These are phyloP conservation scores for Epinotia ramella DNA, from an alignment of 2,888 invertebrate genomes.

Conservation along the genomic window DNA sequence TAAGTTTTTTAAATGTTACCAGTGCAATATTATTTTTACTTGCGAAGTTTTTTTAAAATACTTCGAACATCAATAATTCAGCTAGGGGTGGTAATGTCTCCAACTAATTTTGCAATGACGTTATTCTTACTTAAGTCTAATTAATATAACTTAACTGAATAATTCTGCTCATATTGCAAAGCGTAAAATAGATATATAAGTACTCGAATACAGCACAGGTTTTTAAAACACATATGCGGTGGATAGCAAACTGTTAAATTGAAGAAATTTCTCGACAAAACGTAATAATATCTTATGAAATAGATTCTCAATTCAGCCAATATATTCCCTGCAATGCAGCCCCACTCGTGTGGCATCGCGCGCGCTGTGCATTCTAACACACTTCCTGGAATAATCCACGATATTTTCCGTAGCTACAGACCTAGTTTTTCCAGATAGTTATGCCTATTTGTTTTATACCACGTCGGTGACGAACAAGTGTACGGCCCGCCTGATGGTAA, in stretches of 20 bases:
- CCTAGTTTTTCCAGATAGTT: constrained; percentile 2
- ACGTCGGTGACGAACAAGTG: too few relatives aligned
- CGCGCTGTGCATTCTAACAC: constrained; percentile 22
- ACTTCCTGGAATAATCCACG: constrained; percentile 21
- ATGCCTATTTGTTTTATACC: not conserved
- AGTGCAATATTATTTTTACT: not conserved
- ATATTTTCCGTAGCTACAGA: not conserved
- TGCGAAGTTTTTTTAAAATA: not conserved
- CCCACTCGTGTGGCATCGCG: not conserved
- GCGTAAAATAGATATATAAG: not conserved
- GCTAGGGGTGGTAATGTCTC: not conserved
- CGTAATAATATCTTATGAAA: constrained; percentile 29
- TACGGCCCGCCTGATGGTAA: too few relatives aligned
- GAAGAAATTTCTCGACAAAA: not conserved
- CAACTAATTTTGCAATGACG: not conserved
- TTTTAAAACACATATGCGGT: not conserved
- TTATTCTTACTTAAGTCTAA: not conserved
- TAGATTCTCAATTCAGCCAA: constrained; percentile 31
- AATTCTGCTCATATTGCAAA: not conserved
- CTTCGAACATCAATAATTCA: not conserved
- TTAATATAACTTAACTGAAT: not conserved
- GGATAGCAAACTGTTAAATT: constrained; percentile 7
- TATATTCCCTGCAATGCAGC: constrained; percentile 28
- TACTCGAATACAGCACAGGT: not conserved
- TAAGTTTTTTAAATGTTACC: too few relatives aligned